These are phyloP conservation scores for Drosophila mauritiana DNA, from an alignment of 1,140 invertebrate genomes.

Conservation along the genomic window DNA sequence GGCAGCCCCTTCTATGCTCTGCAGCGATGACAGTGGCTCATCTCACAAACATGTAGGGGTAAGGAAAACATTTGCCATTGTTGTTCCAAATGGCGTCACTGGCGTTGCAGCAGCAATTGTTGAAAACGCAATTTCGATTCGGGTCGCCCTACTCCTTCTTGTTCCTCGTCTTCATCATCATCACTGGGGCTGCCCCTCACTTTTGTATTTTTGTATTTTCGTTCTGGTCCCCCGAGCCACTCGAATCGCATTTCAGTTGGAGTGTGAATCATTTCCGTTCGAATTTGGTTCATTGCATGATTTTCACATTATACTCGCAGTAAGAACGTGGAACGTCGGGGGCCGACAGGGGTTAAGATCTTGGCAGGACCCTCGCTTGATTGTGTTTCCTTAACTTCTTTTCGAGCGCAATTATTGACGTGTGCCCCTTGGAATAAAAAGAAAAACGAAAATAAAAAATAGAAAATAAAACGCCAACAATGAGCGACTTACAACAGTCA, in stretches of 20 bases:
- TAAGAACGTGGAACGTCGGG: not conserved
- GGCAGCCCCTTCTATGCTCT: not conserved
- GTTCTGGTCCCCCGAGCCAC: conserved; percentile 11
- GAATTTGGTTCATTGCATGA: conserved; percentile 82
- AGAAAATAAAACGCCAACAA: conserved; percentile 1
- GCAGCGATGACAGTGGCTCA: conserved; percentile 24
- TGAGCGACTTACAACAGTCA: conserved; percentile 9
- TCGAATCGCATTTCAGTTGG: conserved; percentile 63
- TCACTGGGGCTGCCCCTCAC: conserved; percentile 3
- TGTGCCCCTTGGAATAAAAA: conserved; percentile 46
- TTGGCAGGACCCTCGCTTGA: conserved; percentile 54
- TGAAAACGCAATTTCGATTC: conserved; percentile 74
- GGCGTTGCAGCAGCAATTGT: conserved; percentile 67
- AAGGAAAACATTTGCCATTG: conserved; percentile 40
- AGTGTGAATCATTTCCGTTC: conserved; percentile 82
- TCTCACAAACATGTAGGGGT: conserved; percentile 35
- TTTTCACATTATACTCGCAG: conserved; percentile 63
- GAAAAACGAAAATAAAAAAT: not conserved
- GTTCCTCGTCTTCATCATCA: too few relatives aligned
- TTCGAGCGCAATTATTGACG: conserved; percentile 77
- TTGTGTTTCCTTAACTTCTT: conserved; percentile 76
- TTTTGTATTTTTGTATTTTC: conserved; percentile 3
- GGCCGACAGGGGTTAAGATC: conserved; percentile 18
- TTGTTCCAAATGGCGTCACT: conserved; percentile 67
- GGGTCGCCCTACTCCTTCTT: conserved; percentile 7